phyloP scores from a whole-genome alignment of 2,797 vertebrate species.

The Characodon lateralis region DNA sequence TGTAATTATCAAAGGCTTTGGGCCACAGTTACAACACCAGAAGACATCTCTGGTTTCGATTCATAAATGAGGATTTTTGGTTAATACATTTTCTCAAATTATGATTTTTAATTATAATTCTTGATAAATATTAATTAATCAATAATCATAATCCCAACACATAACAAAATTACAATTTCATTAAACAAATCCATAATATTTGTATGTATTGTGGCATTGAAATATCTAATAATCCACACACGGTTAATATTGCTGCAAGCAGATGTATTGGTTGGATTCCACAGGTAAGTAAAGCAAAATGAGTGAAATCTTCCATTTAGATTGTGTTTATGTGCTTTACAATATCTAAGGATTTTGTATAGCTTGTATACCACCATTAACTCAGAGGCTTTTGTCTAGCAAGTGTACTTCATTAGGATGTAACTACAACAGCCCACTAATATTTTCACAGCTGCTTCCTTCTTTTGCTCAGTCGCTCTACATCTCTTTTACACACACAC shows the following conservation, averaged over 20 bases:
- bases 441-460: conserved; percentile 5
- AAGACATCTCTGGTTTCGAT: no score
- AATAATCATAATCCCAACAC: no score
- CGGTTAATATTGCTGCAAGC: not conserved
- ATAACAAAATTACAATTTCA: no score
- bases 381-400: not conserved
- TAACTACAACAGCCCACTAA: conserved; percentile 3
- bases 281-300: not conserved
- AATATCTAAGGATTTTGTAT: not conserved
- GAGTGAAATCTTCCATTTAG: not conserved
- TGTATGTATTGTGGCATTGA: not conserved
- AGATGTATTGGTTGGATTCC: not conserved
- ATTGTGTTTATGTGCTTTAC: not conserved
- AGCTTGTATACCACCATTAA: not conserved
- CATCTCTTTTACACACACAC: conserved; percentile 4
- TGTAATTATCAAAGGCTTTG: no score
- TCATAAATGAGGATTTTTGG: no score
- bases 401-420: not conserved
- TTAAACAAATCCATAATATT: no score
- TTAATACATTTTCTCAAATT: no score
- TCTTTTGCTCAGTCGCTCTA: not conserved
- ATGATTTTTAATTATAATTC: no score
- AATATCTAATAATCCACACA: not conserved
- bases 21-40: no score
- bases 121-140: no score